phyloP scores from a whole-genome alignment of 2,797 vertebrate species.

The Tapera naevia region DNA sequence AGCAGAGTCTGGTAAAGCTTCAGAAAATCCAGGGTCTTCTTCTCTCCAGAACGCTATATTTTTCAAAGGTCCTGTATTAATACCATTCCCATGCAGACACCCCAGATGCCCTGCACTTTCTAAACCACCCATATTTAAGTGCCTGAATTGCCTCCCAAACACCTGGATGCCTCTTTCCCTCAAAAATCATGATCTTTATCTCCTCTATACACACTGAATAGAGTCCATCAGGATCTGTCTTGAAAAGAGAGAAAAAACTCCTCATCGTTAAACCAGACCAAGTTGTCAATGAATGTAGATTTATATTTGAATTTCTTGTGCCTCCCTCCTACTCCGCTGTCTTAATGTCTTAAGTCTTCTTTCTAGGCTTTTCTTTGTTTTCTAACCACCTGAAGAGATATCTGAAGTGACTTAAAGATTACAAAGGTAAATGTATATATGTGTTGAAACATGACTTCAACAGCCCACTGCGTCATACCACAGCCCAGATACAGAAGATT shows the following conservation, averaged over 20 bases:
- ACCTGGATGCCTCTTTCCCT: background rate
- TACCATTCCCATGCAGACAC: background rate
- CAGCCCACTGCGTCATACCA: background rate
- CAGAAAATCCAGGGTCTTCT: background rate
- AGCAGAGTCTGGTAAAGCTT: background rate
- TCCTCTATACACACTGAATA: background rate
- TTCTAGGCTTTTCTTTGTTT: background rate
- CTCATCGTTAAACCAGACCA: background rate
- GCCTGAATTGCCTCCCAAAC: background rate
- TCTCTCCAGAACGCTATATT: background rate
- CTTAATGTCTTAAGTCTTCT: background rate
- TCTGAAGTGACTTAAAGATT: background rate
- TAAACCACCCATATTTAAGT: background rate
- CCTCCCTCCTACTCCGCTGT: background rate
- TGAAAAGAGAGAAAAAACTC: background rate
- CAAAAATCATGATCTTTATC: background rate
- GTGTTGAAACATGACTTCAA: background rate
- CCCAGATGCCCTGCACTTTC: background rate
- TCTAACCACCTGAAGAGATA: background rate
- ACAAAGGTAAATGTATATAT: background rate
- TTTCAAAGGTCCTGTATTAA: background rate
- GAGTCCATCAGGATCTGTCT: background rate
- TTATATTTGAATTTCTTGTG: background rate
- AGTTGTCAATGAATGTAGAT: background rate
- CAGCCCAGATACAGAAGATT: background rate